Percentiles rank a stretch among this genome's conserved stretches.
These are phyloP conservation scores for Tachystola acroxantha DNA, from an alignment of 2,888 invertebrate genomes.

Conservation along the genomic window DNA sequence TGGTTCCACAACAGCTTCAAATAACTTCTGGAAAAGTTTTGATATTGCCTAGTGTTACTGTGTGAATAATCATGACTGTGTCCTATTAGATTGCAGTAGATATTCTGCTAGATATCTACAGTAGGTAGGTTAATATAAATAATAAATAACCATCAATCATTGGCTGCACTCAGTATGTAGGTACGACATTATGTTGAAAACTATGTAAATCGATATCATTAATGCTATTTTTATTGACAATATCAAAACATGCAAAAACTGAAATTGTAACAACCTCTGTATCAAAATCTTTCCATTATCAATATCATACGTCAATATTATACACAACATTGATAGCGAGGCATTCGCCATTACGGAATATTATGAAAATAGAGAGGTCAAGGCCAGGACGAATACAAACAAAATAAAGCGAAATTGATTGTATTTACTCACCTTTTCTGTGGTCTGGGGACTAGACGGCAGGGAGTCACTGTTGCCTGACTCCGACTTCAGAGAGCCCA, in stretches of 20 bases:
- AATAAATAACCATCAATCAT: no score
- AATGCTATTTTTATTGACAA: no score
- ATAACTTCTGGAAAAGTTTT: slow-evolving; percentile 66
- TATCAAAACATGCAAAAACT: slow-evolving; percentile 1
- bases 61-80: no score
- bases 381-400: slow-evolving; percentile 75
- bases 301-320: slow-evolving; percentile 53
- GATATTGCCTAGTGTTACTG: no score
- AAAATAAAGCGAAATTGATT: slow-evolving; percentile 45
- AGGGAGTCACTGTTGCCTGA: slow-evolving; percentile 68
- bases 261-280: slow-evolving; percentile 5
- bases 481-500: slow-evolving; percentile 74
- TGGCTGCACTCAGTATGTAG: no score
- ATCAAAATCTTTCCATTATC: slow-evolving; percentile 48
- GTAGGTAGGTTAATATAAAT: no score
- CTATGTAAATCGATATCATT: no score
- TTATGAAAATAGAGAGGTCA: slow-evolving; percentile 78
- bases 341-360: slow-evolving; percentile 76
- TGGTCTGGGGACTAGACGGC: slow-evolving; percentile 74
- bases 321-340: slow-evolving; percentile 64
- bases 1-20: slow-evolving; percentile 61
- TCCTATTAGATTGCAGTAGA: no score
- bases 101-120: no score
- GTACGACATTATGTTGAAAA: no score
- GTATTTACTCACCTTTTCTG: slow-evolving; percentile 63